Conservation (phyloP, 2,797 vertebrate genomes). For the Acanthornis magna region DNA sequence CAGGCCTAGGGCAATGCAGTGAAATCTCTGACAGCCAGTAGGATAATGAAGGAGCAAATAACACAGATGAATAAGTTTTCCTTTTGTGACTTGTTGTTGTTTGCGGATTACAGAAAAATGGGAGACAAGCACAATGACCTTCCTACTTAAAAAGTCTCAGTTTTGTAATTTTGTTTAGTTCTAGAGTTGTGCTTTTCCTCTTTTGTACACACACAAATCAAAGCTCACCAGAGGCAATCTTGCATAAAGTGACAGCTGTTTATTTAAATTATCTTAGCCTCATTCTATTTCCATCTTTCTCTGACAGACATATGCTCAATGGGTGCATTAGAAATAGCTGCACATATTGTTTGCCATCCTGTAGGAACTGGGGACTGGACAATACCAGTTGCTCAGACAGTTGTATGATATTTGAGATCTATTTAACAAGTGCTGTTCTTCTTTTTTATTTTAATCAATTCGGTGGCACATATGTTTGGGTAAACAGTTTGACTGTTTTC, state of each 20-base stretch:
- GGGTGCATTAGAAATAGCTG: slow-evolving; percentile 57
- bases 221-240: slow-evolving; percentile 67
- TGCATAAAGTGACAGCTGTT: slow-evolving; percentile 74
- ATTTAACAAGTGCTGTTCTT: neutral
- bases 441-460: neutral
- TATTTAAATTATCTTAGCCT: slow-evolving; percentile 70
- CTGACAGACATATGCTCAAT: slow-evolving; percentile 71
- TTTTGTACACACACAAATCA: slow-evolving; percentile 43
- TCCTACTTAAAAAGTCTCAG: neutral
- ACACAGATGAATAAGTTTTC: slow-evolving; percentile 1
- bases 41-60: slow-evolving; percentile 20
- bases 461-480: slow-evolving; percentile 6
- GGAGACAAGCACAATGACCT: neutral
- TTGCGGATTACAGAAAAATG: neutral
- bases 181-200: neutral
- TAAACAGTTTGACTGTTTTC: slow-evolving; percentile 30
- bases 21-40: slow-evolving; percentile 18
- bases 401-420: slow-evolving; percentile 26
- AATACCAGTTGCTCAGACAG: slow-evolving; percentile 52
- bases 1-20: neutral
- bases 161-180: neutral
- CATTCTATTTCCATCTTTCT: slow-evolving; percentile 58
- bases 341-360: slow-evolving; percentile 69
- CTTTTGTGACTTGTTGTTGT: neutral
- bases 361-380: slow-evolving; percentile 40